Conservation (phyloP, 2,113 vertebrate species). For the Notiomystis cincta region DNA sequence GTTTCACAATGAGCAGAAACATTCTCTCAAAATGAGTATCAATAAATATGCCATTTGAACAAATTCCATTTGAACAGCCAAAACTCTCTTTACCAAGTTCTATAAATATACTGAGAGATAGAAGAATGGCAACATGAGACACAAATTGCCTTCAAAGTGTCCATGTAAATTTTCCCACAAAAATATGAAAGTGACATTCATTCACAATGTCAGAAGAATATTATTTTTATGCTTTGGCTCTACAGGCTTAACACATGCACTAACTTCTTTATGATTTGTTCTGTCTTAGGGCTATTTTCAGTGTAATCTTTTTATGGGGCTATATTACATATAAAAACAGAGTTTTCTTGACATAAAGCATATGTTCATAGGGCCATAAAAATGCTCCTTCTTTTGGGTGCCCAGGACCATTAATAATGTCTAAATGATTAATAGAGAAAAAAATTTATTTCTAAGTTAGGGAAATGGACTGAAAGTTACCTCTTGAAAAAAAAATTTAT, state of each 20-base stretch:
- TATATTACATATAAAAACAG: conserved; percentile 39
- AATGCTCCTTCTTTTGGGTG: conserved; percentile 8
- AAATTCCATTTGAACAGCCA: neutral
- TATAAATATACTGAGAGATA: neutral
- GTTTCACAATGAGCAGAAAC: neutral
- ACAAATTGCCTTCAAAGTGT: conserved; percentile 34
- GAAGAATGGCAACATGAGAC: neutral
- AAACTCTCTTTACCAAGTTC: neutral
- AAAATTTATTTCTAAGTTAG: neutral
- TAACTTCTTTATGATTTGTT: conserved; percentile 60
- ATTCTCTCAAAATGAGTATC: neutral
- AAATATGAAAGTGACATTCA: conserved; percentile 53
- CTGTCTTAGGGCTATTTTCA: conserved; percentile 49
- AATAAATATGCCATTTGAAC: neutral
- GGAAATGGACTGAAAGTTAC: neutral
- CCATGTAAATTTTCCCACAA: conserved; percentile 47
- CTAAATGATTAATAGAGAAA: neutral
- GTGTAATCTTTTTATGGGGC: conserved; percentile 23
- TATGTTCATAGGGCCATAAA: conserved; percentile 31
- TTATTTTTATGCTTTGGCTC: conserved; percentile 50
- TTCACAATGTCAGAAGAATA: conserved; percentile 53
- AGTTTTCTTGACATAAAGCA: conserved; percentile 29
- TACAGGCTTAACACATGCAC: conserved; percentile 49
- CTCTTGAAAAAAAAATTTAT: neutral
- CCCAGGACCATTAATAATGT: neutral